Percentiles rank a stretch among this genome's conserved stretches.
These are phyloP conservation scores for Ceyx melanurus DNA, from an alignment of 2,113 vertebrate species.

Conservation along the genomic window DNA sequence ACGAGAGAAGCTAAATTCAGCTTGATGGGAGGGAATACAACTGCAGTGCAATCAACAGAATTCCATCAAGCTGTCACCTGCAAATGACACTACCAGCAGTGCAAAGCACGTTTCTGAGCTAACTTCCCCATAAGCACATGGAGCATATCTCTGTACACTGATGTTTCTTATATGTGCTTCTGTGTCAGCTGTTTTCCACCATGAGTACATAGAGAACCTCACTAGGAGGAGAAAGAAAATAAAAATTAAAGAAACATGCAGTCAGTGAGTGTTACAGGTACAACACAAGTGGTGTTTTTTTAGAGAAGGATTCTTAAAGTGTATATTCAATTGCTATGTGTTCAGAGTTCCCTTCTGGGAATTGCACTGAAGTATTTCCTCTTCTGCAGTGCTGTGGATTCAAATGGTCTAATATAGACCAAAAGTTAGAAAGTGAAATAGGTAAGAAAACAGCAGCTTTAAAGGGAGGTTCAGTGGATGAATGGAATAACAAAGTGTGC, in stretches of 20 bases:
- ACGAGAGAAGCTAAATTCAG: constrained; percentile 35
- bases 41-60: constrained; percentile 12
- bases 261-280: not conserved
- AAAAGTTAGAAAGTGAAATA: not conserved
- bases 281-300: not conserved
- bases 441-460: not conserved
- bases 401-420: not conserved
- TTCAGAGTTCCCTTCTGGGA: not conserved
- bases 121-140: not conserved
- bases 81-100: not conserved
- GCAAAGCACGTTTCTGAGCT: not conserved
- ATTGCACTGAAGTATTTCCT: not conserved
- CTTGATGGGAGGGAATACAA: constrained; percentile 21
- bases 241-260: not conserved
- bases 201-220: not conserved
- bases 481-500: not conserved
- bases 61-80: not conserved
- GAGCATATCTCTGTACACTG: not conserved
- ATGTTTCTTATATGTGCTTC: not conserved
- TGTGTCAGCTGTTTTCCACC: not conserved
- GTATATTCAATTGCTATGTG: not conserved
- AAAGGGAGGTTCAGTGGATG: not conserved
- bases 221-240: not conserved
- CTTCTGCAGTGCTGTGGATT: not conserved
- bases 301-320: not conserved